Conservation (phyloP, 2,797 vertebrate species). For the Hypotaenidia philippensis region DNA sequence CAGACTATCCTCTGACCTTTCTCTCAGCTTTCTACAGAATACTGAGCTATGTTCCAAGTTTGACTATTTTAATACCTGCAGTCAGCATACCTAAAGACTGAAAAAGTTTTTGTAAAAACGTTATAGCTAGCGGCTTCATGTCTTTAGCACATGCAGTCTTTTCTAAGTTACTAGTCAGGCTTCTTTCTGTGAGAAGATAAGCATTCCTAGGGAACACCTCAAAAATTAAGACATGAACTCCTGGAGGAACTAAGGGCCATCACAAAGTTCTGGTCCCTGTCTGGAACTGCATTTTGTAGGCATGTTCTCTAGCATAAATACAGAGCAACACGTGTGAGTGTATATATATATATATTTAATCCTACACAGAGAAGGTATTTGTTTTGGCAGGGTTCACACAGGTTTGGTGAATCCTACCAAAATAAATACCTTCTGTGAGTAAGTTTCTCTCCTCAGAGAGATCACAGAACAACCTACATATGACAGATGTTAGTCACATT, state of each 20-base stretch:
- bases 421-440: background rate
- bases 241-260: background rate
- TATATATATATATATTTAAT: background rate
- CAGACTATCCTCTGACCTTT: background rate
- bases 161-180: background rate
- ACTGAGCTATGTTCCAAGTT: background rate
- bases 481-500: background rate
- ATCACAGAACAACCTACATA: background rate
- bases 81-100: background rate
- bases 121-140: background rate
- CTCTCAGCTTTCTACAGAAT: background rate
- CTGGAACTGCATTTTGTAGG: background rate
- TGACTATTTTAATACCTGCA: background rate
- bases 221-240: background rate
- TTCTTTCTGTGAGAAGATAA: background rate
- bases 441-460: background rate
- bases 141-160: background rate
- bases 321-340: accelerated
- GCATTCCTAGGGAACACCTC: background rate
- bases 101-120: background rate
- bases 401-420: background rate
- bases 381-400: too few species aligned
- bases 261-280: background rate
- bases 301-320: background rate
- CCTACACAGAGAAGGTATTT: too few species aligned